Conservation (phyloP, 2,888 invertebrate genomes). For the Erebia epiphron region DNA sequence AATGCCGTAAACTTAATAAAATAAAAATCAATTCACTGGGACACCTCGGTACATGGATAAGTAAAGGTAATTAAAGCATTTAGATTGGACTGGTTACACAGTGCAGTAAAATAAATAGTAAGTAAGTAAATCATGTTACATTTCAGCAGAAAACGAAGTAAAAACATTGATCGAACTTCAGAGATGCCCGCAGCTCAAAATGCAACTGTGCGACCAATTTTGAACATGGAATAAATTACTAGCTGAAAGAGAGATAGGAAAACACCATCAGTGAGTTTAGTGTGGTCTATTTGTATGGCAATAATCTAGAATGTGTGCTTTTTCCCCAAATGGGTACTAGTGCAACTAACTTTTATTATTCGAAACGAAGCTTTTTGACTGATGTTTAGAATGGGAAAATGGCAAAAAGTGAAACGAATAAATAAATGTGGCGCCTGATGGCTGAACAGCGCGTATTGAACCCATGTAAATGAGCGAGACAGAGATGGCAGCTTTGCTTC, state of each 20-base stretch:
- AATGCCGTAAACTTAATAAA: no score
- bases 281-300: background rate
- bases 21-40: no score
- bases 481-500: no score
- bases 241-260: conserved; percentile 4
- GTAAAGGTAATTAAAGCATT: no score
- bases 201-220: conserved; percentile 1
- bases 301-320: background rate
- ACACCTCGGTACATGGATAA: no score
- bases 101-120: background rate
- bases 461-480: no score
- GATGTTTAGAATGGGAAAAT: no score
- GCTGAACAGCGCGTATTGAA: no score
- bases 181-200: background rate
- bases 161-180: background rate
- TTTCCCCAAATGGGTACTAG: background rate
- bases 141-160: background rate
- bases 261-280: background rate
- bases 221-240: conserved; percentile 3
- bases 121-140: background rate
- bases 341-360: background rate
- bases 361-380: background rate
- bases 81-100: no score
- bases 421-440: no score
- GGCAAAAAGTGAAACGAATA: no score